These are phyloP conservation scores for Cyanocitta stelleri DNA, from an alignment of 2,113 vertebrate species.

Conservation along the genomic window DNA sequence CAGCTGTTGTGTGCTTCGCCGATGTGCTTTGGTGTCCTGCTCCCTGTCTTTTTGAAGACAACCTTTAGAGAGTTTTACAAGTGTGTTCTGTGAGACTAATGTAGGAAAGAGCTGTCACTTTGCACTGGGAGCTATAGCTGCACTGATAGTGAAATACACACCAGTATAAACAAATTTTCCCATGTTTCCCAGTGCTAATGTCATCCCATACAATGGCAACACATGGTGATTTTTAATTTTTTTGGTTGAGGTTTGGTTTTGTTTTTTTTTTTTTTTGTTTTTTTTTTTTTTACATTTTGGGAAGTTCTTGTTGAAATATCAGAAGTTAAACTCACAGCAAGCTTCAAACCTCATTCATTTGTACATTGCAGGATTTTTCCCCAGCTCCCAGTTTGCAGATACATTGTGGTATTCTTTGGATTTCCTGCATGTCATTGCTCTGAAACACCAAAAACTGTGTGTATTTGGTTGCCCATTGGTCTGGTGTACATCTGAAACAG, in stretches of 20 bases:
- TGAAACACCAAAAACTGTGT: neutral
- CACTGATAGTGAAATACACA: neutral
- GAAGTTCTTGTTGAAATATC: neutral
- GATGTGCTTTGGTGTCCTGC: neutral
- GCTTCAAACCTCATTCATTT: neutral
- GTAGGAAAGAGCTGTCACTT: neutral
- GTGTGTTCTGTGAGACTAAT: neutral
- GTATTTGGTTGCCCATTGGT: neutral
- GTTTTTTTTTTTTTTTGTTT: no score
- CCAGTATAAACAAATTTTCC: neutral
- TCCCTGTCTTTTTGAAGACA: neutral
- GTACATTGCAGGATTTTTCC: neutral
- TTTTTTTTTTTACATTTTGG: neutral
- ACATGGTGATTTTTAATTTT: neutral
- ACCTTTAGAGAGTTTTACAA: neutral
- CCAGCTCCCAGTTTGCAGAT: neutral
- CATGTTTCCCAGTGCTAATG: neutral
- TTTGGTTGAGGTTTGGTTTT: neutral
- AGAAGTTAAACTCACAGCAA: neutral
- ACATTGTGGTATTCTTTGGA: neutral
- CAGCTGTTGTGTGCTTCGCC: neutral
- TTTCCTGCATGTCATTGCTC: rapidly evolving
- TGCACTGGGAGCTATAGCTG: neutral
- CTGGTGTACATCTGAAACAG: neutral
- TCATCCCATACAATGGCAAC: neutral